Conservation (phyloP, 2,797 vertebrate species). For the Hephaestus fuliginosus region DNA sequence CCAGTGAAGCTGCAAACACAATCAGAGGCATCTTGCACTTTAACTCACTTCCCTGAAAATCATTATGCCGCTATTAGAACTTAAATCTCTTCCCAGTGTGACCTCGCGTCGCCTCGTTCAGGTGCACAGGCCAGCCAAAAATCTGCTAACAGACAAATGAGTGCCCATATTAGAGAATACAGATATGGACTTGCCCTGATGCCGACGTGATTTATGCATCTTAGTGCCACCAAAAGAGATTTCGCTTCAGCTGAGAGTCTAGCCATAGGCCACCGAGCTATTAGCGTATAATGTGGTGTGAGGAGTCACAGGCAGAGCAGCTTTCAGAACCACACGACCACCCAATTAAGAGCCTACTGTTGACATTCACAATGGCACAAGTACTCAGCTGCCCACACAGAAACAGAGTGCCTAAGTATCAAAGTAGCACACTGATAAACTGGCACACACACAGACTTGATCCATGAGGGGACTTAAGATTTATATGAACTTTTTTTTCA, state of each 20-base stretch:
- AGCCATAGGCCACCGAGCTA: constrained; percentile 27
- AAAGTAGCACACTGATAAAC: constrained; percentile 4
- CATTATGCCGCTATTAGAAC: constrained; percentile 9
- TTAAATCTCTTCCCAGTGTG: constrained; percentile 11
- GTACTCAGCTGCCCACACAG: constrained; percentile 32
- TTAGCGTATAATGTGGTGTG: constrained; percentile 34
- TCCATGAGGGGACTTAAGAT: too few relatives aligned
- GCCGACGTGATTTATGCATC: constrained; percentile 40
- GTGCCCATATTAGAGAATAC: not conserved
- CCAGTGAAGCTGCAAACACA: not conserved
- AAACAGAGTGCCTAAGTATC: constrained; percentile 6
- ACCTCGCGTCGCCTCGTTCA: constrained; percentile 11
- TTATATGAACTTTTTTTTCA: not conserved
- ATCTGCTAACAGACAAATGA: constrained; percentile 24
- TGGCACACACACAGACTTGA: not conserved
- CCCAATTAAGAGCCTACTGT: constrained; percentile 63
- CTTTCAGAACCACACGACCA: constrained; percentile 36
- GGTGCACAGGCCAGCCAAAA: constrained; percentile 1
- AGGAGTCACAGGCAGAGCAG: constrained; percentile 16
- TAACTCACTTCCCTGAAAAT: constrained; percentile 15
- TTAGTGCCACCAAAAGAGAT: constrained; percentile 31
- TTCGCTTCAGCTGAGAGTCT: constrained; percentile 37
- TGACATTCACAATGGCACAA: constrained; percentile 44
- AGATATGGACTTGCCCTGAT: constrained; percentile 8
- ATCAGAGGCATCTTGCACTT: not conserved